Conservation (phyloP, 2,797 vertebrate genomes). For the Chiroxiphia lanceolata region DNA sequence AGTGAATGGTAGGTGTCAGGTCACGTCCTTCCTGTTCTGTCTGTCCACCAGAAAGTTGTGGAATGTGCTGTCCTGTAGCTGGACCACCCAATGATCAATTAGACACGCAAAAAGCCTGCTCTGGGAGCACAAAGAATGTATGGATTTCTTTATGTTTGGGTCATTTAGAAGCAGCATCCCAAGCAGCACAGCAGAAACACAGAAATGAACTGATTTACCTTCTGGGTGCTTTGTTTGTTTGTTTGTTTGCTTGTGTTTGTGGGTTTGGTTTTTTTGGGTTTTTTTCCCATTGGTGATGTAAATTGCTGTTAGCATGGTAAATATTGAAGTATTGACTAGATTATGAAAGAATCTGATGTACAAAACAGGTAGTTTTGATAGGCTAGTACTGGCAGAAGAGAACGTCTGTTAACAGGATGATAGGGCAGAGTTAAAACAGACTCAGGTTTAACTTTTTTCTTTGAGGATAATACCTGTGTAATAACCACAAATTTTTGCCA, state of each 20-base stretch:
- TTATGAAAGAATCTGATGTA: neutral
- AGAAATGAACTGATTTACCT: constrained; percentile 1
- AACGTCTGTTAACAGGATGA: neutral
- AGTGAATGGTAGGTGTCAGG: neutral
- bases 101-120: neutral
- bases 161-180: neutral
- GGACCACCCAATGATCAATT: neutral
- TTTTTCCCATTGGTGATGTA: neutral
- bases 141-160: constrained; percentile 22
- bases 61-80: neutral
- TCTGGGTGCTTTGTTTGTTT: neutral
- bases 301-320: neutral
- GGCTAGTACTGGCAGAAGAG: neutral
- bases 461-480: neutral
- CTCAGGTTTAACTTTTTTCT: neutral
- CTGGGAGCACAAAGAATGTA: neutral
- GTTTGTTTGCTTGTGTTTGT: neutral
- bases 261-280: neutral
- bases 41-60: neutral
- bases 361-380: neutral
- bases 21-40: neutral
- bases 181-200: neutral
- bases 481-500: neutral
- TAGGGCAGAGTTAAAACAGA: neutral
- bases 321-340: neutral